Percentiles rank a stretch among this genome's conserved stretches.
Conservation (phyloP, 2,113 vertebrate species). For the Urocolius indicus region DNA sequence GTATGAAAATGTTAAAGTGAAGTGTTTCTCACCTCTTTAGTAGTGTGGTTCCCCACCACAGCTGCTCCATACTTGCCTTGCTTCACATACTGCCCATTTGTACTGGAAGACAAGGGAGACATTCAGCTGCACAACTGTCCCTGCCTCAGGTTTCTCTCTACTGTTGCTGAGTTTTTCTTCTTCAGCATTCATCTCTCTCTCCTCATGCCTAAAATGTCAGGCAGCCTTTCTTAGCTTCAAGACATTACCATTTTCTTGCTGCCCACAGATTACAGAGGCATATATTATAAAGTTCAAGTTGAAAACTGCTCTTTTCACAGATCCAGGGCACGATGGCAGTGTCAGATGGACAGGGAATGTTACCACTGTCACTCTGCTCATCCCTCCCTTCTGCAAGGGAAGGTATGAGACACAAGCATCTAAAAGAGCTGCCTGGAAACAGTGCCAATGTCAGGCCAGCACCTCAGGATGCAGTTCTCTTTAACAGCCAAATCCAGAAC, state of each 20-base stretch:
- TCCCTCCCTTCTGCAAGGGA: not conserved
- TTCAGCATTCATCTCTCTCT: not conserved
- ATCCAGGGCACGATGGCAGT: not conserved
- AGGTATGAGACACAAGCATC: not conserved
- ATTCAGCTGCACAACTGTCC: not conserved
- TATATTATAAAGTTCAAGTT: not conserved
- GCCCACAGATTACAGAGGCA: not conserved
- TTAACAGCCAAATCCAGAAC: not conserved
- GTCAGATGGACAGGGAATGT: not conserved
- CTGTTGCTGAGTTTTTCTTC: not conserved
- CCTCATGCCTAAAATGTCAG: not conserved
- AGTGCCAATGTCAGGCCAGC: not conserved
- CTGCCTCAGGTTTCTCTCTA: not conserved
- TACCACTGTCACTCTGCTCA: not conserved
- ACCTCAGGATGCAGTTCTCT: not conserved
- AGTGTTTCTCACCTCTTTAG: slow-evolving; percentile 86
- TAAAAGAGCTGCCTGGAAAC: not conserved
- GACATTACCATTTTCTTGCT: not conserved
- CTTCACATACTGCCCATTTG: slow-evolving; percentile 91
- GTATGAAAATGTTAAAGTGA: not conserved
- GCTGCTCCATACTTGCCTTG: slow-evolving; percentile 96
- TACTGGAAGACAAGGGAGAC: slow-evolving; percentile 74
- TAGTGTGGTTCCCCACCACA: slow-evolving; percentile 86
- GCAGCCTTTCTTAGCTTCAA: not conserved
- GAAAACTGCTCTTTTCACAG: not conserved